Base-by-base conservation (phyloP, 1,140 invertebrate species). In the Archivesica marissinica region DNA sequence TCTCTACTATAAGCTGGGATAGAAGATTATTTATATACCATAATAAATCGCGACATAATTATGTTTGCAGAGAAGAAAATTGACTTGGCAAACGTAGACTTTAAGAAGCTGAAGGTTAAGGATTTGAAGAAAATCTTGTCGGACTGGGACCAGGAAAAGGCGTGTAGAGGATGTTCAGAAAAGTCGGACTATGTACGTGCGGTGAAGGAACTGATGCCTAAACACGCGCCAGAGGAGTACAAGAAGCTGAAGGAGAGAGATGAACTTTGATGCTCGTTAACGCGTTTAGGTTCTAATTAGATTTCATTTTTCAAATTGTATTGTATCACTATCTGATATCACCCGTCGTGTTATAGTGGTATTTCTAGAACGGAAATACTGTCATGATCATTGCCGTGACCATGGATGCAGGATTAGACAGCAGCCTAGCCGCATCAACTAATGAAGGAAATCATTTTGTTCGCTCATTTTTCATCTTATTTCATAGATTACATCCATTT, bases 81-180 rank as follows among this genome's bases (percentile, higher is more conserved):
- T 86, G 99, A 99, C 94, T 95, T 99, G 81, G 97, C 98, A 83
- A 98, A 96, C 61, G 98, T 99, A 0, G 97, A 99, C 93, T 93
- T 99, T 87, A 99, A 99, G 93, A 99, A 99, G 94, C 94, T 99
- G 9, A 99, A 99, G 94, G 99, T 99, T 0, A 96, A 98, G 66
- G 99, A 99, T 91, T 95, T 99, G 89, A 99, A 99, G 94, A 99
- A 99, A 93, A 99, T 99, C 88, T 95, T 99, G 0, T 97, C 97
- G 87, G 97, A 99, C 91, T 99, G 99, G 99, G 98, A 99, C 91
- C 99, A 99, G 81, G 90, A 95, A 33, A 83, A 80, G 61, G 95
- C 95, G 25, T 99, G 99, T 94, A 98, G 99, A 66, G 99, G 98
- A n/a, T 99, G 99, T 93, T 96, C 99, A 75, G 99, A 99, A 92